Base-by-base conservation (phyloP, 2,888 invertebrate genomes). In the Xanthostigma xanthostigma region DNA sequence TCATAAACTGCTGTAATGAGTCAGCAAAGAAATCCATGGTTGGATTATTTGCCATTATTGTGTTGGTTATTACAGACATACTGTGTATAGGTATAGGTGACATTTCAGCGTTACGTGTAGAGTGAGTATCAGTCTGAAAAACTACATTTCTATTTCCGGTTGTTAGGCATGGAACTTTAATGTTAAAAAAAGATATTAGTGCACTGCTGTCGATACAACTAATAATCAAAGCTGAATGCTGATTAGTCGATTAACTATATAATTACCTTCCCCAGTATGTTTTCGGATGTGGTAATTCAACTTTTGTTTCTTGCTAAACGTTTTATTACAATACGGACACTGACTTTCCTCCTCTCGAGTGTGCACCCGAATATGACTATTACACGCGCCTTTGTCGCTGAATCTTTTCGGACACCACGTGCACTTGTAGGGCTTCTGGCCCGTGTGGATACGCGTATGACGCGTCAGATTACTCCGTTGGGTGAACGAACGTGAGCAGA, bases 401-500 rank as follows among this genome's bases (percentile, higher is more conserved):
- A 76, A 76, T 43, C 68, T 67, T 36, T 75, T 65, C 0, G 67
- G 64, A 52, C 76, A 77, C 57, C 70, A 69, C 36, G 65, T 62
- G 56, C 76, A 77, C 33, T 68, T 60, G 62, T 74, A 76, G 6
- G 76, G 76, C 44, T 75, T 65, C 58, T 74, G 74, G 53, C 75
- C 75, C 0, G 75, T 75, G 59, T 76, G 76, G 0, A 73, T 65
- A 0, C 76, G 67, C 56, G 74, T 71, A 61, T 76, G 75, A 0
- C 75, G 68, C 47, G 74, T 58, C 67, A 76, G 70, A 64, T 76
- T 75, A 50, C 73, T 74, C 41, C 74, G 70, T 57, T 76, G 76
- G 36, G 75, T 75, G 65, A 76, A 76, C 10, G 72, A 68, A 67
- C 74, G 74, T 12, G 74, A 70, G 57, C 76, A 76, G 62, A 74